Evolutionary conservation across 2,888 invertebrate species (phyloP), one percentile per base, ranked within the genome.

Genomic region (Meliscaeva auricollis): DNA sequence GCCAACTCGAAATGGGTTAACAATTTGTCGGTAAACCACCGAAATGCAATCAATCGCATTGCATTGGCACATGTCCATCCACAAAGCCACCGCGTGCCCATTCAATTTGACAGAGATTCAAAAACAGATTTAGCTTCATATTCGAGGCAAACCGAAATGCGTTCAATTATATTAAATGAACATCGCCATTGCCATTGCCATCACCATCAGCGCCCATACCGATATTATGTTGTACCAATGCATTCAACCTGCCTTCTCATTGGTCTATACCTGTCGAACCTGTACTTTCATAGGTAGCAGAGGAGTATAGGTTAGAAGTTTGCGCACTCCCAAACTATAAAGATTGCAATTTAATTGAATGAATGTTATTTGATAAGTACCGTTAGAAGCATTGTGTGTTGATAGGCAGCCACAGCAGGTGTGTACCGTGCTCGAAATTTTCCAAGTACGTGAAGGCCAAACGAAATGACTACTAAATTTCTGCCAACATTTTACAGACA

Each of bases 51-150:
- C 85, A 85, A 81, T 85, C 85, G 85, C 76, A 73, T 77, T 81
- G 76, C 85, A 80, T 69, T 81, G 85, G 76, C 77, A 77, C 85
- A 85, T 77, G 69, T 81, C 73, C 64, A 58, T 81, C 76, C 81
- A 77, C 81, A 85, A 81, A 85, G 76, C 81, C 73, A 69, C 85
- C 73, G 69, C 76, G 73, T 50, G 35, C 62, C 54, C 69, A 81
- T 85, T 84, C 75, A 84, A 84, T 80, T 84, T 84, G 84, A 84
- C 84, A 85, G 85, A 73, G 76, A 81, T 85, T 85, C 85, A 85
- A 81, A 85, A 85, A 81, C 85, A 85, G 81, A 85, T 85, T 85
- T 85, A 77, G 72, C 85, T 73, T 62, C 81, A 77, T 81, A 73
- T 85, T 81, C 77, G 81, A 81, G 85, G 85, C 85, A 35, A 84